Evolutionary conservation across 2,797 vertebrate species (phyloP).

Genomic region (Gymnopithys bicolor): DNA sequence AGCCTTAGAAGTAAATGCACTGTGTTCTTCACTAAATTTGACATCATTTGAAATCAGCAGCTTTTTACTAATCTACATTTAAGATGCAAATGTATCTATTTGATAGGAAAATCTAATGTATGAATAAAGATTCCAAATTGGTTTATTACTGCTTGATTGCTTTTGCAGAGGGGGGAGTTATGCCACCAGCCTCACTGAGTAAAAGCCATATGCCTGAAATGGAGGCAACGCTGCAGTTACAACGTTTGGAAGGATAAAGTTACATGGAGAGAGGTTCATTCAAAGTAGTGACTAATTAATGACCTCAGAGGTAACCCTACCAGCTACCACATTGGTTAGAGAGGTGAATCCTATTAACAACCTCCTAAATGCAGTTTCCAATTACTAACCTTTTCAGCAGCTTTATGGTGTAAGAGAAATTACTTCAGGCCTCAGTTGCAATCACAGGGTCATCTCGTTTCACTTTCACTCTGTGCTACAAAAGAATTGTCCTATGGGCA

Average conservation of each 20-base stretch:
- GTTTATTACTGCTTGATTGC: slow-evolving; percentile 16
- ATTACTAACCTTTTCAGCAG: slow-evolving; percentile 67
- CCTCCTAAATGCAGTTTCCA: slow-evolving; percentile 52
- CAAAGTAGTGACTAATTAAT: slow-evolving; percentile 65
- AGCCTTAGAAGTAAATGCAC: neutral
- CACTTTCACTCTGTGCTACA: slow-evolving; percentile 13
- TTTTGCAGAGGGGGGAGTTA: slow-evolving; percentile 25
- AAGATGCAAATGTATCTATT: slow-evolving; percentile 43
- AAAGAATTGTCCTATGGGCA: slow-evolving; percentile 7
- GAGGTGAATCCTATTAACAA: slow-evolving; percentile 59
- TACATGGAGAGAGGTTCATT: slow-evolving; percentile 45
- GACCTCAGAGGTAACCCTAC: slow-evolving; percentile 57
- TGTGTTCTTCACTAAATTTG: slow-evolving; percentile 6
- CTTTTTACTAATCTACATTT: slow-evolving; percentile 38
- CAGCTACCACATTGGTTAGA: slow-evolving; percentile 32
- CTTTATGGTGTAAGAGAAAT: slow-evolving; percentile 50
- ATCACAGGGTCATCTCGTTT: slow-evolving; percentile 49
- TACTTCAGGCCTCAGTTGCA: slow-evolving; percentile 2
- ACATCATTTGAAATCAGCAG: slow-evolving; percentile 4
- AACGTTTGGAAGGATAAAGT: slow-evolving; percentile 53
- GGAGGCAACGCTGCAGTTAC: neutral
- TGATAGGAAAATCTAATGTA: slow-evolving; percentile 1
- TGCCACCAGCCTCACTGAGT: neutral
- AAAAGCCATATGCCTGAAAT: slow-evolving; percentile 32
- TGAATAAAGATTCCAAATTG: slow-evolving; percentile 50